Evolutionary conservation across 2,888 invertebrate genomes (phyloP), one percentile per base, ranked within the genome.

Genomic region (Bruchidius siliquastri): DNA sequence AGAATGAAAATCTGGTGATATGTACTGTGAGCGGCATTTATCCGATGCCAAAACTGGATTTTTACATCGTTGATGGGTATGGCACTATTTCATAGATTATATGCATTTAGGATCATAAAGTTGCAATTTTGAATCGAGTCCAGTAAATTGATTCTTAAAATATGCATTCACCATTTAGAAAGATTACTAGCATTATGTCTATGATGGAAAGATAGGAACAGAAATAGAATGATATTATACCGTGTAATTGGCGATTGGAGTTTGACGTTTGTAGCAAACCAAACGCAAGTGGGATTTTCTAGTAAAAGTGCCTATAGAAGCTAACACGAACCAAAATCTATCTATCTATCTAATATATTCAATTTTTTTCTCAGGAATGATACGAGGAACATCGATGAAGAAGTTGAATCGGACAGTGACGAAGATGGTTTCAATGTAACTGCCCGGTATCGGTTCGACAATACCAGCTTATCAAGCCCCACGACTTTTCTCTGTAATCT

Each of bases 401-500:
- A 78, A 21, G 80, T 81, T 20, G 79, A 73, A 20, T 73, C 77
- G 71, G 78, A 77, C 68, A 72, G 76, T 8, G 79, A 79, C 18
- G 78, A 81, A 3, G 83, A 86, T 30, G 81, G 90, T 2, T 86
- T 88, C 81, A 90, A 91, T 26, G 88, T 90, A 0, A 87, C 89
- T 0, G 88, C 89, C 0, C 88, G 87, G 0, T 87, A 90, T 22
- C 87, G 87, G 8, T 87, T 90, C 70, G 72, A 75, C 20, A 87
- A 88, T 30, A 89, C 89, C 72, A 87, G 86, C 0, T 83, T 91
- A 20, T 87, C 88, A 0, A 86, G 88, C 0, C 88, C 89, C 0
- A 89, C 89, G 0, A 89, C 89, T 0, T 91, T 91, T 83, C 88
- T 90, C 76, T 92, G 92, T 83, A 89, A 90, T 67, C 81, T 92